Evolutionary conservation across 2,888 invertebrate genomes (phyloP).

Genomic region (Mallateleia sp.): DNA sequence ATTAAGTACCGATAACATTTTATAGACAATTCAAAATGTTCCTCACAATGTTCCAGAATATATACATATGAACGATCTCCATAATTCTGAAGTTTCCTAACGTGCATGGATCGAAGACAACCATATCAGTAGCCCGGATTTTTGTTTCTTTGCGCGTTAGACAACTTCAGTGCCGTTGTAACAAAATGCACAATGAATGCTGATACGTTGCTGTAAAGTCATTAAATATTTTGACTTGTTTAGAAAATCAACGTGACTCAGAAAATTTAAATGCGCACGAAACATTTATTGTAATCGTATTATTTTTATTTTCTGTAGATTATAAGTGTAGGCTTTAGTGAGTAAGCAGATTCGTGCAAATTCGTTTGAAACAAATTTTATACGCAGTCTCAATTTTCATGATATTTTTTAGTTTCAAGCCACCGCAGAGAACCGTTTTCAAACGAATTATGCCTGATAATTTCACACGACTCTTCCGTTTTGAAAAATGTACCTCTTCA

Average conservation of each 20-base stretch:
- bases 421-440: too few relatives aligned
- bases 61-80: constrained; percentile 28
- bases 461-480: neutral
- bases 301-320: neutral
- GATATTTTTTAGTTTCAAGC: too few relatives aligned
- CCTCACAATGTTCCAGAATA: constrained; percentile 37
- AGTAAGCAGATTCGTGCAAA: neutral
- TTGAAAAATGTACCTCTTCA: constrained; percentile 9
- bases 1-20: constrained; percentile 22
- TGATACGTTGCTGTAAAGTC: neutral
- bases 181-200: constrained; percentile 15
- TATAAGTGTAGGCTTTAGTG: too few relatives aligned
- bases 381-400: neutral
- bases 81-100: constrained; percentile 9
- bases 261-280: neutral
- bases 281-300: neutral
- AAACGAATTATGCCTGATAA: neutral
- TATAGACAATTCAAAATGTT: constrained; percentile 23
- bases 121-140: constrained; percentile 2
- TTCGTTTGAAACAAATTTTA: constrained; percentile 12
- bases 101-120: neutral
- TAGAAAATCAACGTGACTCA: neutral
- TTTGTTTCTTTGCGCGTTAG: neutral
- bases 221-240: constrained; percentile 11
- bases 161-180: neutral